A percentile compares a stretch with the other conserved stretches of the same genome.
These are phyloP conservation scores for Sterrhoptilus dennistouni DNA, from an alignment of 2,113 vertebrate species.

Conservation along the genomic window DNA sequence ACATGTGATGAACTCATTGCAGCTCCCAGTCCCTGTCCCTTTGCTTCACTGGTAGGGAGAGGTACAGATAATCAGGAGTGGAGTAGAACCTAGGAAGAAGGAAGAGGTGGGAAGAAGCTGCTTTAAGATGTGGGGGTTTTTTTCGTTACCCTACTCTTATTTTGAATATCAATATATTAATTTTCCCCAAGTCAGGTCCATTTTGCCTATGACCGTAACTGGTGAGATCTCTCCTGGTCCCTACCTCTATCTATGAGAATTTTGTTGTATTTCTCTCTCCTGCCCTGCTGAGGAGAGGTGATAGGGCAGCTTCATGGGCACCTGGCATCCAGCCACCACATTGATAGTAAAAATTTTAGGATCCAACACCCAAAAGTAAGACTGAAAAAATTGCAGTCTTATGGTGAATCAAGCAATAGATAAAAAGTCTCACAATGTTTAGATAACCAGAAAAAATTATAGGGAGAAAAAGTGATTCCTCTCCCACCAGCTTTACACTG, in stretches of 20 bases:
- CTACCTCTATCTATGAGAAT: not conserved
- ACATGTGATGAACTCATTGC: not conserved
- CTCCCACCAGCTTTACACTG: not conserved
- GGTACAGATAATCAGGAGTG: not conserved
- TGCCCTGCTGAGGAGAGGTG: not conserved
- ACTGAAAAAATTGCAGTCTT: not conserved
- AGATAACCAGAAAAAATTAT: not conserved
- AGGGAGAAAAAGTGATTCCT: not conserved
- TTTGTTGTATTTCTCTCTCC: not conserved
- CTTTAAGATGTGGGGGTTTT: not conserved
- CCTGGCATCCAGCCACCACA: not conserved
- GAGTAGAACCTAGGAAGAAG: not conserved
- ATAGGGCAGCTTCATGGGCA: not conserved
- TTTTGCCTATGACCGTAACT: not conserved
- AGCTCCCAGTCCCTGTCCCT: not conserved
- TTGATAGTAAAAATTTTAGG: not conserved
- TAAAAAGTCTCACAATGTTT: not conserved
- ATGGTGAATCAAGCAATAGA: not conserved
- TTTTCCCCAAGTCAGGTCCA: not conserved
- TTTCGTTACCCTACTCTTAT: not conserved
- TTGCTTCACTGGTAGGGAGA: accelerated
- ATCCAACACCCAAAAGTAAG: not conserved
- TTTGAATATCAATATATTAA: not conserved
- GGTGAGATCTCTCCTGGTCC: not conserved
- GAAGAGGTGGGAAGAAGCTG: not conserved